Evolutionary conservation across 1,140 invertebrate species (phyloP).

Genomic region (Uloborus diversus): DNA sequence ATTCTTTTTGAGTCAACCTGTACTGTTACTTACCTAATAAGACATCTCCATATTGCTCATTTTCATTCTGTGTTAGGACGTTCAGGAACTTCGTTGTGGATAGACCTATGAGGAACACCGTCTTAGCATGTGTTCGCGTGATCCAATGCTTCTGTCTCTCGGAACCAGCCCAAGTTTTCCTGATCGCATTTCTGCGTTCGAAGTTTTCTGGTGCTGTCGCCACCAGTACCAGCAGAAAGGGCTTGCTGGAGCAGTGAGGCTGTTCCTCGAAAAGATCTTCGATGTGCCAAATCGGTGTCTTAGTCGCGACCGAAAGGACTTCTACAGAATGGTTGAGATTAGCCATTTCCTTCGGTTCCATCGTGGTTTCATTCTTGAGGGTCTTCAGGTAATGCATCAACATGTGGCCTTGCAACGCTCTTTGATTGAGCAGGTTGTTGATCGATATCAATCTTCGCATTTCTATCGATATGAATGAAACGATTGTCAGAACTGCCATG

Average conservation of each 20-base stretch:
- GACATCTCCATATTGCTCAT: conserved; percentile 71
- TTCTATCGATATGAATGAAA: conserved; percentile 36
- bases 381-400: too few species aligned
- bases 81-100: not conserved
- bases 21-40: conserved; percentile 64
- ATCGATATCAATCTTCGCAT: conserved; percentile 4
- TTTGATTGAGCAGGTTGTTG: too few species aligned
- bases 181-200: conserved; percentile 62
- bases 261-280: conserved; percentile 5
- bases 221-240: conserved; percentile 64
- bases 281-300: not conserved
- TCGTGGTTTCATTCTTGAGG: too few species aligned
- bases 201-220: conserved; percentile 66
- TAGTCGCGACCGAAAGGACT: not conserved
- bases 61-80: conserved; percentile 24
- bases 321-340: too few species aligned
- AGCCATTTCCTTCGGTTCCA: too few species aligned
- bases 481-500: conserved; percentile 29
- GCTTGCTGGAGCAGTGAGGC: not conserved
- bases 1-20: too few species aligned
- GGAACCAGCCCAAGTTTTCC: conserved; percentile 62
- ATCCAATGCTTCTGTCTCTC: conserved; percentile 26
- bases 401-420: too few species aligned
- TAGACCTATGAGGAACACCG: conserved; percentile 41
- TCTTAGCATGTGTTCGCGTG: not conserved